A percentile compares a stretch with the other conserved stretches of the same genome.
phyloP scores from a whole-genome alignment of 1,140 invertebrate species.

The Diabrotica undecimpunctata region DNA sequence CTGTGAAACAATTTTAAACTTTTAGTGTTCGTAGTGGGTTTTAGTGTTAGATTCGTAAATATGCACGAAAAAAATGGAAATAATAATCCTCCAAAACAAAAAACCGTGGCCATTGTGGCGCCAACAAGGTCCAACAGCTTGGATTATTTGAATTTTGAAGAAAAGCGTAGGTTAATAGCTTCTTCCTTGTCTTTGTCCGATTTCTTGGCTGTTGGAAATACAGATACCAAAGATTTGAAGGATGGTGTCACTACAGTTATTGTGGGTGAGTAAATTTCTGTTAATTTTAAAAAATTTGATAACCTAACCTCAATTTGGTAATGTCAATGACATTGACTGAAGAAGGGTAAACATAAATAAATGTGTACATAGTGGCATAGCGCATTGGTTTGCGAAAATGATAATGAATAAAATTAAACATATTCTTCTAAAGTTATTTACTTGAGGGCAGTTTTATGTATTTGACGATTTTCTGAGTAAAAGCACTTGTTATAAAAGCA shows the following conservation, averaged over 20 bases:
- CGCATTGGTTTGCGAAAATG: no score
- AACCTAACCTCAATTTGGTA: background rate
- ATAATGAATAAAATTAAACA: no score
- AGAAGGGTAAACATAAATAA: conserved; percentile 23
- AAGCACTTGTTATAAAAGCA: no score
- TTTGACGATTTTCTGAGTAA: no score
- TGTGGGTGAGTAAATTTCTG: conserved; percentile 41
- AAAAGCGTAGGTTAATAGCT: conserved; percentile 83
- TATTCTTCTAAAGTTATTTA: no score
- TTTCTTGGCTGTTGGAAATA: conserved; percentile 72
- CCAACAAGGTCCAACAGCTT: conserved; percentile 77
- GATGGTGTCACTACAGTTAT: conserved; percentile 53
- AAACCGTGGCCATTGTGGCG: conserved; percentile 61
- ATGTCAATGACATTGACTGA: conserved; percentile 16
- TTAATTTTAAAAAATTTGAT: background rate
- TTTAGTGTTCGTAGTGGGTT: conserved; percentile 27
- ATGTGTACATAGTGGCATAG: background rate
- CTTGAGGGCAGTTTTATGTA: no score
- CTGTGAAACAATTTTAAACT: background rate
- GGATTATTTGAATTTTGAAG: conserved; percentile 87
- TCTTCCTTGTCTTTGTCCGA: conserved; percentile 81
- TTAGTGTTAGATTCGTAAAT: conserved; percentile 30
- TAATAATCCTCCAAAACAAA: conserved; percentile 49
- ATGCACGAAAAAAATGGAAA: conserved; percentile 44
- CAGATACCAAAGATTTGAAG: conserved; percentile 52